Evolutionary conservation across 2,797 vertebrate species (phyloP), one percentile per base, ranked within the genome.

Genomic region (Poeciliopsis gracilis): DNA sequence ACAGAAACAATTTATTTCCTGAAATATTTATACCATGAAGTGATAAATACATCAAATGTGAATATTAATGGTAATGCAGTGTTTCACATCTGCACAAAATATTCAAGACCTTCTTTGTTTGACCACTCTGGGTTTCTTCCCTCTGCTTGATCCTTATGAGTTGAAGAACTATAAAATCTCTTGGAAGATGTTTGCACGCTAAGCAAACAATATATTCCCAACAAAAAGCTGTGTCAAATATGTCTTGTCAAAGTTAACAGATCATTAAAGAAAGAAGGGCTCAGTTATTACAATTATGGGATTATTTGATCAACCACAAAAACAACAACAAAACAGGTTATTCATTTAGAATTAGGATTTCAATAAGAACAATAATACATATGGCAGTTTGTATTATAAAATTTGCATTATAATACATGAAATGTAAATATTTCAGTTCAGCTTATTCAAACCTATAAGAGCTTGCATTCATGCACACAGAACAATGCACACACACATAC

Each of bases 141-240:
- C 43, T 46, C 16, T 0, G 67, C 46, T 49, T 90, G 84, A 93
- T 91, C 87, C 77, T 83, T 89, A 92, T 80, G 73, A 79, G 85
- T 86, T 82, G 84, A 90, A 82, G 79, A 81, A 86, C 90, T 89
- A 89, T 85, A 83, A 90, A 92, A 90, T 84, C 90, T 86, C 83
- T 74, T 79, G 73, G 92, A 91, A 92, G 86, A 61, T 90, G 92
- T 87, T 91, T 93, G 86, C 51, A 82, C 87, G 73, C 84, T 84
- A 91, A 87, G 89, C 78, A 83, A 86, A 85, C 81, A 85, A 55
- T 86, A 87, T 41, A 61, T 81, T 87, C 41, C 75, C 23, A 73
- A 78, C 83, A 84, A 77, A 77, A 81, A 84, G 79, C 76, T 77
- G 38, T 18, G 30, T 57, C 83, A 75, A 84, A 70, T 25, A 90